Percentiles rank a stretch among this genome's conserved stretches.
These are phyloP conservation scores for Saimiri boliviensis DNA, from an alignment of 2,113 vertebrate species.

Conservation along the genomic window DNA sequence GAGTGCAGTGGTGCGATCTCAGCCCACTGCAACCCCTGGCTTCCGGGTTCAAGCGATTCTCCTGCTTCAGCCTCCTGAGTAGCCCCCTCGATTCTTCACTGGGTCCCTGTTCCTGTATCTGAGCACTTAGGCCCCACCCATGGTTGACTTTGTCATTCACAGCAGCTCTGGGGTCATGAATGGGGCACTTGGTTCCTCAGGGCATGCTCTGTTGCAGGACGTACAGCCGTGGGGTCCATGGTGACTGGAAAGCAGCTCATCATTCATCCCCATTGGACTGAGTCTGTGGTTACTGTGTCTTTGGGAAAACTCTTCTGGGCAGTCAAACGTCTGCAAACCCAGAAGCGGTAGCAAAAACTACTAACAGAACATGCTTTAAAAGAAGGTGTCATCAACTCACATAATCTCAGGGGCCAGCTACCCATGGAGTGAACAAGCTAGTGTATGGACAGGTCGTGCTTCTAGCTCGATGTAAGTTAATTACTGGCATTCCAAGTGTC, in stretches of 20 bases:
- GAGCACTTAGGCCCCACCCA: fast-evolving
- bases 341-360: background rate
- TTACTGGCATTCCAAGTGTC: background rate
- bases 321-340: background rate
- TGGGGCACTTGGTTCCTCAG: background rate
- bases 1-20: too few species aligned
- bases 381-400: background rate
- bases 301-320: background rate
- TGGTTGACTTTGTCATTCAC: background rate
- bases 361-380: background rate
- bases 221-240: background rate
- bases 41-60: too few species aligned
- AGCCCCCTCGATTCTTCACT: background rate
- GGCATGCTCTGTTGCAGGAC: background rate
- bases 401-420: background rate
- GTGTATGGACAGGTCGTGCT: fast-evolving
- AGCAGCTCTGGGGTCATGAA: background rate
- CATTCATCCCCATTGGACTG: background rate
- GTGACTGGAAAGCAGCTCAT: background rate
- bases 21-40: too few species aligned
- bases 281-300: background rate
- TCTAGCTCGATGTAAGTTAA: fast-evolving
- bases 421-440: background rate
- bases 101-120: too few species aligned
- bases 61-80: too few species aligned